phyloP scores from a whole-genome alignment of 2,797 vertebrate species.

The Arctocebus calabarensis region DNA sequence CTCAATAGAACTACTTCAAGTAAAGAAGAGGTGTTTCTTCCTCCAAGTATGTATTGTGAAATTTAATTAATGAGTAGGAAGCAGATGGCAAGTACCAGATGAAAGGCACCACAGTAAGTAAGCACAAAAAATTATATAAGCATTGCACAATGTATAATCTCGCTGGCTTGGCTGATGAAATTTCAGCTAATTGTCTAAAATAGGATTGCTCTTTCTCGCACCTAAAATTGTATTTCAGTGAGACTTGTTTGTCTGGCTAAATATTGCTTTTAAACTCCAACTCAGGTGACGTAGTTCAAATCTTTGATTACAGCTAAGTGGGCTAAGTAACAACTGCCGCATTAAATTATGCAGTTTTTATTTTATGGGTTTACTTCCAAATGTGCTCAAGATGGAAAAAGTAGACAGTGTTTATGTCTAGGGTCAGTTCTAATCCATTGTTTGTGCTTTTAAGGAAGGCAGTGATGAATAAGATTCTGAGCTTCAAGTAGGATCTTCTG shows the following conservation, averaged over 20 bases:
- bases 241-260: not conserved
- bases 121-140: not conserved
- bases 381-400: not conserved
- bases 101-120: not conserved
- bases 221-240: not conserved
- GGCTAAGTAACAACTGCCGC: not conserved
- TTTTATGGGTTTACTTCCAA: constrained; percentile 4
- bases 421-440: not conserved
- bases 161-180: not conserved
- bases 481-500: not conserved
- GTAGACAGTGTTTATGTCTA: not conserved
- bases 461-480: not conserved
- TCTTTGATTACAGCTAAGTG: not conserved
- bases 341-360: not conserved
- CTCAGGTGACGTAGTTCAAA: not conserved
- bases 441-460: not conserved
- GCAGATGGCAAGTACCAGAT: not conserved
- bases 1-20: not conserved
- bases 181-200: not conserved
- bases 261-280: constrained; percentile 7
- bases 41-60: not conserved
- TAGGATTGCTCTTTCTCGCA: not conserved
- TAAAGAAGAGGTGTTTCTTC: not conserved
- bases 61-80: constrained; percentile 37
- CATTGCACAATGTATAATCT: not conserved